Base-by-base conservation (phyloP, 37 sponge, comb jelly and placozoan genomes). In the Bolinopsis microptera region DNA sequence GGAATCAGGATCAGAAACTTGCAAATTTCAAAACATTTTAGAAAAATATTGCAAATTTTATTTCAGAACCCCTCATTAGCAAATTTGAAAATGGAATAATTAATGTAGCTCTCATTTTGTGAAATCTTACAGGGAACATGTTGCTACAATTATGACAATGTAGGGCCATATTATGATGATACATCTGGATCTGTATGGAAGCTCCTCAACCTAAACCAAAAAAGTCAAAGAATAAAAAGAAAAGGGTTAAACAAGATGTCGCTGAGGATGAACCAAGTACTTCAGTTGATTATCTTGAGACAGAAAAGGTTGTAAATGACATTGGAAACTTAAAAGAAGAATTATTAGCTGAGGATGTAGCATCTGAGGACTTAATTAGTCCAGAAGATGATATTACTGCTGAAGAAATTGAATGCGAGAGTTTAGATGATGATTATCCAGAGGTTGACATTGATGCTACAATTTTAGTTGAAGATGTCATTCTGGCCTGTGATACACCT, bases 141-240 rank as follows among this genome's bases (percentile, higher is more conserved):
- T 5, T 48, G 5, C 13, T n/a, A 48, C 5, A 18, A 48, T 48
- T 18, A 48, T 48, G 61, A 13, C 5, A 13, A 48, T 48, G 61
- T 48, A 48, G 61, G 61, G 13, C 61, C 21, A 77, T 77, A 21
- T 34, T 77, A 77, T 77, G 36, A 77, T 77, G 80, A 32, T 77
- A 32, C 9, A 35, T 32, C 32, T 35, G 80, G 80, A 34, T 77
- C 80, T 86, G 40, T n/a, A 86, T 86, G 90, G 90, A 86, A 86
- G 90, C 90, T 36, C 41, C 35, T 86, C 90, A 41, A 39, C 90
- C 90, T 86, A 39, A 41, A 86, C 90, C 90, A 36, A 86, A 31
- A 34, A 86, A 86, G 30, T 39, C 90, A 18, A 86, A 86, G 61
- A 86, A 26, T 38, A 86, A 86, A 40, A 86, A 86, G 30, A 41